Conservation (phyloP, 2,888 invertebrate species). For the Acleris emargana region DNA sequence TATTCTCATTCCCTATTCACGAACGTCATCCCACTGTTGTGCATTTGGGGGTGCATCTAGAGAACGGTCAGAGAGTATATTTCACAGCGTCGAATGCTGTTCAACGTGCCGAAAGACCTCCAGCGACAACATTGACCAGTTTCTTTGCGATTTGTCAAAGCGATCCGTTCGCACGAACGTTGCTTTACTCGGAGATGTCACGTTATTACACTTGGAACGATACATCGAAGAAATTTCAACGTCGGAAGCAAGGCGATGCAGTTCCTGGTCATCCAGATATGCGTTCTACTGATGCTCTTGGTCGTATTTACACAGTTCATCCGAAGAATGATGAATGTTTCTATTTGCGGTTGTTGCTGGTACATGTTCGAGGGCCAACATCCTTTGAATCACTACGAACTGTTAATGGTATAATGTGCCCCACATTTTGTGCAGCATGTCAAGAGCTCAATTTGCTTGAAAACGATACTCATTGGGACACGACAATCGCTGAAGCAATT, state of each 20-base stretch:
- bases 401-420: slow-evolving; percentile 42
- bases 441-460: not conserved
- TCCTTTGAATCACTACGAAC: slow-evolving; percentile 22
- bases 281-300: slow-evolving; percentile 29
- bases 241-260: slow-evolving; percentile 34
- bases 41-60: slow-evolving; percentile 6
- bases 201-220: slow-evolving; percentile 40
- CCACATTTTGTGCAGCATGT: slow-evolving; percentile 9
- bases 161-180: slow-evolving; percentile 35
- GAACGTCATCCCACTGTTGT: slow-evolving; percentile 1
- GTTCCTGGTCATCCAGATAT: slow-evolving; percentile 37
- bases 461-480: slow-evolving; percentile 39
- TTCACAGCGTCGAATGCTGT: slow-evolving; percentile 38
- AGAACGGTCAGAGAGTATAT: slow-evolving; percentile 39
- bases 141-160: slow-evolving; percentile 6
- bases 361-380: slow-evolving; percentile 11
- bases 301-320: slow-evolving; percentile 41
- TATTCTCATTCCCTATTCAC: slow-evolving; percentile 37
- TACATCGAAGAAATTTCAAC: slow-evolving; percentile 34
- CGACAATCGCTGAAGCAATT: slow-evolving; percentile 41
- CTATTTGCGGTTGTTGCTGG: slow-evolving; percentile 7
- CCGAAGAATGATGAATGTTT: slow-evolving; percentile 42
- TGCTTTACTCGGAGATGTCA: slow-evolving; percentile 40
- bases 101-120: slow-evolving; percentile 42
- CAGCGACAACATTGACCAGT: slow-evolving; percentile 41